phyloP scores from a whole-genome alignment of 2,888 invertebrate genomes.

The Resseliella maxima region DNA sequence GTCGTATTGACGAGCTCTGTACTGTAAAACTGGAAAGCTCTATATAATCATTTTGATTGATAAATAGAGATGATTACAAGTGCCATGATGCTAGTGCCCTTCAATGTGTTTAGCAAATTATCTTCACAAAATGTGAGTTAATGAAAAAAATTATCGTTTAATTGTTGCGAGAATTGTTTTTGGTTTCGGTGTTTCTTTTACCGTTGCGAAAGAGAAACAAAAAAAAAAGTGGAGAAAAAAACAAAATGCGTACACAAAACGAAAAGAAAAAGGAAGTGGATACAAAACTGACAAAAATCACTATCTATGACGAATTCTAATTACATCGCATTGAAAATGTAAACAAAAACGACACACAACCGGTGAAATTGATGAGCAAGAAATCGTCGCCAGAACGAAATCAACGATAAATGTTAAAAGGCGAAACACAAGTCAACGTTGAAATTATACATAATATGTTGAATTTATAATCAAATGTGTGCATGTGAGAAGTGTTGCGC shows the following conservation, averaged over 20 bases:
- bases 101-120: too few relatives aligned
- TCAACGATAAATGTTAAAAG: neutral
- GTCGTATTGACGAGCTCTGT: too few relatives aligned
- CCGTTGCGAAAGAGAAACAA: too few relatives aligned
- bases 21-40: too few relatives aligned
- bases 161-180: too few relatives aligned
- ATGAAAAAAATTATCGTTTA: too few relatives aligned
- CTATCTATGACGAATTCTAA: constrained; percentile 31
- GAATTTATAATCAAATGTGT: constrained; percentile 40
- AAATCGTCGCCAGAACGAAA: neutral
- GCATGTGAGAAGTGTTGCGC: neutral
- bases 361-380: neutral
- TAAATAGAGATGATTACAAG: too few relatives aligned
- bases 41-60: too few relatives aligned
- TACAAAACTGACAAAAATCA: constrained; percentile 45
- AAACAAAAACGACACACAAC: neutral
- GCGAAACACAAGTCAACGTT: neutral
- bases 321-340: neutral
- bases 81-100: too few relatives aligned
- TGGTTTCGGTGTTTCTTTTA: too few relatives aligned
- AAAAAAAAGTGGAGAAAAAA: neutral
- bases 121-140: too few relatives aligned
- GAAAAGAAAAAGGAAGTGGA: constrained; percentile 34
- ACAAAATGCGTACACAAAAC: neutral
- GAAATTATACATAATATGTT: constrained; percentile 35